Conservation (phyloP, 2,888 invertebrate species). For the Apodemia zela region DNA sequence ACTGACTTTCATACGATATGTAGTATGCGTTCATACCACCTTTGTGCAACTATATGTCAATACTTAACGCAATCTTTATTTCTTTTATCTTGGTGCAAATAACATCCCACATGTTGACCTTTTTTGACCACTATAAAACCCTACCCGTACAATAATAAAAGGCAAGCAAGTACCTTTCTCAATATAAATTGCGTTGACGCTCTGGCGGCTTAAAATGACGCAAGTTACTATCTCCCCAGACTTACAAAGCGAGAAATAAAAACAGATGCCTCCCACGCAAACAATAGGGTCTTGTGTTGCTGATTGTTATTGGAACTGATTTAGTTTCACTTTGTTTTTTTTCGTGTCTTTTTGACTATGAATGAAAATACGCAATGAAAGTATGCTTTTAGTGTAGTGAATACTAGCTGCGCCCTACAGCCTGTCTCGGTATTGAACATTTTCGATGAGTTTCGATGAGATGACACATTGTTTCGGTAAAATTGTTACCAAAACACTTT, state of each 20-base stretch:
- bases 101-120: neutral
- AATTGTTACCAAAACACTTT: constrained; percentile 37
- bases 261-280: constrained; percentile 62
- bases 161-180: neutral
- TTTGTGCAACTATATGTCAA: too few species aligned
- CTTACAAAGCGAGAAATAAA: constrained; percentile 44
- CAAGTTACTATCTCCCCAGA: constrained; percentile 35
- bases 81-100: neutral
- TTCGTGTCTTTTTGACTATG: neutral
- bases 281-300: constrained; percentile 63
- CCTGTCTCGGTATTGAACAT: too few species aligned
- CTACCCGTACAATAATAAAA: neutral
- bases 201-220: constrained; percentile 13
- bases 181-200: neutral
- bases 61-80: too few species aligned
- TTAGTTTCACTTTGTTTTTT: constrained; percentile 53
- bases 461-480: neutral
- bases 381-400: neutral
- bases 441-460: neutral
- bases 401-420: neutral
- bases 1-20: too few species aligned
- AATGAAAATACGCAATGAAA: constrained; percentile 14
- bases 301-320: constrained; percentile 62
- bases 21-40: too few species aligned
- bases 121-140: constrained; percentile 4